Conservation (phyloP, 1,140 invertebrate genomes). For the Dreissena rostriformis region DNA sequence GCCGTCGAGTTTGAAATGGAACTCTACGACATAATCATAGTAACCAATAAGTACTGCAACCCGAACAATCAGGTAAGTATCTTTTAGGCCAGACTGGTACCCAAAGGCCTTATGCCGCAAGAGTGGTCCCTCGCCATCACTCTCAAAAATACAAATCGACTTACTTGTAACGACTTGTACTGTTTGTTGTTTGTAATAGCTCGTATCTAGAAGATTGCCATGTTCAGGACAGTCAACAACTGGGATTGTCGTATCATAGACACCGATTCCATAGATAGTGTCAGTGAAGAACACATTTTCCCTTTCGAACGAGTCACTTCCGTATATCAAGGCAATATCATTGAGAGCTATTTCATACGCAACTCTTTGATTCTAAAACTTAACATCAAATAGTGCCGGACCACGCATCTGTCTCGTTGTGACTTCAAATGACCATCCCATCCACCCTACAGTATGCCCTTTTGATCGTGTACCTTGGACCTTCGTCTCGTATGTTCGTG, state of each 20-base stretch:
- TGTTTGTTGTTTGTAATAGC: constrained; percentile 25
- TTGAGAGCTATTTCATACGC: constrained; percentile 68
- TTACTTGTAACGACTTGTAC: constrained; percentile 19
- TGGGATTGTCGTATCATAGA: constrained; percentile 31
- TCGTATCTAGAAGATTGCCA: constrained; percentile 31
- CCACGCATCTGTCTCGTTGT: constrained; percentile 27
- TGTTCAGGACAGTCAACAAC: constrained; percentile 61
- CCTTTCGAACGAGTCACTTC: constrained; percentile 58
- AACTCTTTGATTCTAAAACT: constrained; percentile 52
- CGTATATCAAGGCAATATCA: no score
- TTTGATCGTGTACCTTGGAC: constrained; percentile 39
- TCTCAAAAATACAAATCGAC: constrained; percentile 50
- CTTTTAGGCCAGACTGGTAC: constrained; percentile 40
- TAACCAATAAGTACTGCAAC: constrained; percentile 46
- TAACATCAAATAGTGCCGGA: constrained; percentile 29
- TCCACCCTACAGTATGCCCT: constrained; percentile 42
- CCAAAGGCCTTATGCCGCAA: constrained; percentile 38
- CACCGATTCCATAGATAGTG: constrained; percentile 44
- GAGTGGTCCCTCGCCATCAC: constrained; percentile 56
- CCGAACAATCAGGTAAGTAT: constrained; percentile 37
- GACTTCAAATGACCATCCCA: constrained; percentile 45
- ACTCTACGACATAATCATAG: constrained; percentile 66
- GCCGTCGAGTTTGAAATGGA: constrained; percentile 60
- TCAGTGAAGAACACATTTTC: constrained; percentile 45
- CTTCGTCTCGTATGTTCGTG: constrained; percentile 47